A percentile compares a stretch with the other conserved stretches of the same genome.
Conservation (phyloP, 2,888 invertebrate species). For the Fissipunctia ypsillon region DNA sequence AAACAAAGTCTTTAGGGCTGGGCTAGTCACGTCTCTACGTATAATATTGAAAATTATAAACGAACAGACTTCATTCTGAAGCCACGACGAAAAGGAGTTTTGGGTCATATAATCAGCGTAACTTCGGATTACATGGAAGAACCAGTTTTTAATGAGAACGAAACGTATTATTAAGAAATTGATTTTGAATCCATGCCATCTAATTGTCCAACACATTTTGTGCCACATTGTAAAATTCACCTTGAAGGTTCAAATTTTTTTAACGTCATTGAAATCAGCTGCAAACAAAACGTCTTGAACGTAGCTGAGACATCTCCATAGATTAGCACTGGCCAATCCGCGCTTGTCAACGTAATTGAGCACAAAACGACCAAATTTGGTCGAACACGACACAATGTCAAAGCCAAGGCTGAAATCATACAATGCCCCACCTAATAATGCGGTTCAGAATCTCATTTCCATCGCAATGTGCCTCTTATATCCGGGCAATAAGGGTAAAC, state of each 20-base stretch:
- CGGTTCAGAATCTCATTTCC: conserved; percentile 55
- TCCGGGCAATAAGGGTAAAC: conserved; percentile 55
- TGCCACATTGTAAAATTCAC: conserved; percentile 38
- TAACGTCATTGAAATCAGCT: conserved; percentile 33
- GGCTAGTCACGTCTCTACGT: conserved; percentile 18
- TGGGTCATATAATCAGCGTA: conserved; percentile 39
- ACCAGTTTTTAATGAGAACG: conserved; percentile 40
- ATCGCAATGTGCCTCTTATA: conserved; percentile 59
- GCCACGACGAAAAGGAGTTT: conserved; percentile 23
- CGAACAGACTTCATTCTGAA: conserved; percentile 2
- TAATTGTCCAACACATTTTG: conserved; percentile 34
- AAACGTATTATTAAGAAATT: conserved; percentile 23
- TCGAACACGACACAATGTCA: conserved; percentile 79
- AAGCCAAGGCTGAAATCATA: conserved; percentile 80
- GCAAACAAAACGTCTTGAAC: conserved; percentile 40
- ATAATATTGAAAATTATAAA: conserved; percentile 6
- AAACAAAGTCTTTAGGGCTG: conserved; percentile 68
- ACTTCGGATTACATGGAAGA: conserved; percentile 13
- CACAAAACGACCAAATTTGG: conserved; percentile 77
- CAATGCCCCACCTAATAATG: conserved; percentile 54
- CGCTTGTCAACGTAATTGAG: conserved; percentile 65
- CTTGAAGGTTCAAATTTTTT: conserved; percentile 44
- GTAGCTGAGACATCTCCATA: conserved; percentile 36
- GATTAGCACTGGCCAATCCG: conserved; percentile 44
- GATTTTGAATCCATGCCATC: conserved; percentile 26